Conservation (phyloP, 2,797 vertebrate species). For the Eremophila alpestris region DNA sequence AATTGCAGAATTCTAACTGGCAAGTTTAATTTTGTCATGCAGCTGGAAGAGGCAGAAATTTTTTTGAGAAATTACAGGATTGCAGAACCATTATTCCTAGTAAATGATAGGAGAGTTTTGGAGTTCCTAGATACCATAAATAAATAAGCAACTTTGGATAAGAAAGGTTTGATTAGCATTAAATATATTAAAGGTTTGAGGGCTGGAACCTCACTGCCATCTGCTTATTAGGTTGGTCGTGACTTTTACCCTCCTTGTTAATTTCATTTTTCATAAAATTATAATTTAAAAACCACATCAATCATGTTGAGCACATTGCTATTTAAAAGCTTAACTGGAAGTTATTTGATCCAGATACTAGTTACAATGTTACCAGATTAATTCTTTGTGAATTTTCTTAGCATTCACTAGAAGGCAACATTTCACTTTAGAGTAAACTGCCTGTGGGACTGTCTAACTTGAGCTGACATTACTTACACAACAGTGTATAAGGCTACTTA, state of each 20-base stretch:
- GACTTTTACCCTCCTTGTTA: neutral
- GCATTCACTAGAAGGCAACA: neutral
- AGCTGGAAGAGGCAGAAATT: neutral
- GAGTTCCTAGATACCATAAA: neutral
- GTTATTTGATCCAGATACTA: neutral
- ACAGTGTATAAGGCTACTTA: neutral
- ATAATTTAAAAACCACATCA: neutral
- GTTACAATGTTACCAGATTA: neutral
- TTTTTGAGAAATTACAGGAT: neutral
- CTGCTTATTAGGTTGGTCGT: neutral
- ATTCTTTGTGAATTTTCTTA: neutral
- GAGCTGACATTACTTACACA: neutral
- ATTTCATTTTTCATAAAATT: neutral
- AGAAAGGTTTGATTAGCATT: neutral
- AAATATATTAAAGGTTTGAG: neutral
- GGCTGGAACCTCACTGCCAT: neutral
- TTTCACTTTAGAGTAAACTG: neutral
- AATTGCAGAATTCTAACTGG: neutral
- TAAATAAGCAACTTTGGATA: neutral
- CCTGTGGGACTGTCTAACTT: neutral
- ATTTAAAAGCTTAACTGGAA: neutral
- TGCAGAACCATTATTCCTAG: neutral
- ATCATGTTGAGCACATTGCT: neutral
- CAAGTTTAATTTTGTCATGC: neutral
- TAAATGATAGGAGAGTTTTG: neutral